Base-by-base conservation (phyloP, 1,140 invertebrate genomes). In the Semibalanus balanoides region DNA sequence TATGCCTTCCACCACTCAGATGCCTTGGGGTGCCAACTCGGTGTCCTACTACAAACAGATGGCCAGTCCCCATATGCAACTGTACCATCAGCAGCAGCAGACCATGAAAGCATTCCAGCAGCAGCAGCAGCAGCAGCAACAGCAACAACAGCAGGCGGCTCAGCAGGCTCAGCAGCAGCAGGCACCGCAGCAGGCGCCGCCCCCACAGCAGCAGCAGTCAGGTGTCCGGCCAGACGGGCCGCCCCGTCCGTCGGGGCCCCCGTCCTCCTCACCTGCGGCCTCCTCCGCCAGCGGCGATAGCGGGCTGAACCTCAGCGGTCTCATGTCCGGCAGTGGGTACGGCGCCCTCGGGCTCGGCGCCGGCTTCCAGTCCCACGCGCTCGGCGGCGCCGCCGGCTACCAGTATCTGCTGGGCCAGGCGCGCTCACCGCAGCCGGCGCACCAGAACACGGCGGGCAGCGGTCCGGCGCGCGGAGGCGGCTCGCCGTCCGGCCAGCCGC, bases 1-100 rank as follows among this genome's bases (percentile, higher is more conserved):
- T 11, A 30, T 30, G n/a, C 28, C 70, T 3, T 28, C 70, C 28
- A 22, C 25, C 22, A 5, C n/a, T 0, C 70, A 72, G 28, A 72
- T 30, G n/a, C 29, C 28, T 11, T 29, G 29, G n/a, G 70, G 28
- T 5, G 70, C n/a, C 70, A 72, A 30, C 29, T 29, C 70, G 3
- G 70, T 72, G 70, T 72, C 70, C 25, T 72, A 72, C 70, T 72
- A 29, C 70, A 72, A 72, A 29, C 70, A 72, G 29, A 72, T 72
- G 70, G 70, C 70, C n/a, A 72, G 70, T 72, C 70, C 70, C 3
- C 70, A 72, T n/a, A 72, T 72, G 70, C 70, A 72, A n/a, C 70
- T 72, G 25, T 72, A 72, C n/a, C 70, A 72, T 19, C 70, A 72
- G 70, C 70, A 72, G 3, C 70, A 72, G 70, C 70, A 72, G 25